These are phyloP conservation scores for Rhaphigaster nebulosa DNA, from an alignment of 2,888 invertebrate species.

Conservation along the genomic window DNA sequence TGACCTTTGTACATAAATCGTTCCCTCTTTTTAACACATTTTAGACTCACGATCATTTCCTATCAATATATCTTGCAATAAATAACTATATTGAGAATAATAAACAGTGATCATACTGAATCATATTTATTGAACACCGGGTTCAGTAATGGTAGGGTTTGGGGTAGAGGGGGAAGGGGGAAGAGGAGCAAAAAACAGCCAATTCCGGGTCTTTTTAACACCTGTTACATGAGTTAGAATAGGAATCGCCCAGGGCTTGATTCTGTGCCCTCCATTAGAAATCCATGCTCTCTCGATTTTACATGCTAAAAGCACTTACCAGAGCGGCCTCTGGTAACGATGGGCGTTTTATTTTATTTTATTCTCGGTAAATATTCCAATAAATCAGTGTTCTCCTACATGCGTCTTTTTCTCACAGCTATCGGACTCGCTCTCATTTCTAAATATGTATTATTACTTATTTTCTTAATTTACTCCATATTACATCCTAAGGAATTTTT, in stretches of 20 bases:
- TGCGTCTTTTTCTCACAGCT: not conserved
- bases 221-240: slow-evolving; percentile 26
- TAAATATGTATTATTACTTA: not conserved
- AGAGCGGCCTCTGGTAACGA: not conserved
- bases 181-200: not conserved
- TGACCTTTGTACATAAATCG: no score
- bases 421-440: not conserved
- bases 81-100: not conserved
- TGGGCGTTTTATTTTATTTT: not conserved
- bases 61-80: not conserved
- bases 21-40: no score
- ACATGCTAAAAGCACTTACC: not conserved
- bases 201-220: not conserved
- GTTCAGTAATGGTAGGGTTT: not conserved
- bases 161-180: not conserved
- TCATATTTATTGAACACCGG: not conserved
- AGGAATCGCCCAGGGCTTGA: not conserved
- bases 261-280: not conserved
- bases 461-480: not conserved
- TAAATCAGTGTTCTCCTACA: not conserved
- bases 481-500: no score
- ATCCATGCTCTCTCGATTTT: slow-evolving; percentile 19
- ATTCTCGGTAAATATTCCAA: not conserved
- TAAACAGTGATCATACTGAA: not conserved
- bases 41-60: no score